Evolutionary conservation across 2,888 invertebrate genomes (phyloP), one percentile per base, ranked within the genome.

Genomic region (Harpalus rubripes): DNA sequence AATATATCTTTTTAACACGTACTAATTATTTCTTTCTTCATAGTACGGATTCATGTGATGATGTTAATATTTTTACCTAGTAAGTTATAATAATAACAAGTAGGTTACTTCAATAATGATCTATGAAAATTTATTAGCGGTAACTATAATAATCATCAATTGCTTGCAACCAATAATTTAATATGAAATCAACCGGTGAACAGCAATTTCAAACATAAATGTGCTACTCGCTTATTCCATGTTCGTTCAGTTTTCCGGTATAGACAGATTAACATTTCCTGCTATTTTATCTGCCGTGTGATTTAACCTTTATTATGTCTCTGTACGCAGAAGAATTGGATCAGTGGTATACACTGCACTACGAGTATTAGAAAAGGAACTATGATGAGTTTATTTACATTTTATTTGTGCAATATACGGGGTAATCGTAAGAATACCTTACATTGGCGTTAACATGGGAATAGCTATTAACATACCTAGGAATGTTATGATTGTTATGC

Each of bases 51-150:
- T 32, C 68, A 32, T 15, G 39, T 26, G 39, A 68, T 68, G 32
- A 68, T 68, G 32, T 68, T 39, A 68, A 39, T 68, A 39, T 39
- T 39, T 68, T 12, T 12, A 39, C 26, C 63, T 26, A 63, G 59
- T 18, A 63, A 63, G 32, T 68, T 65, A 41, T 41, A 68, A 74
- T 72, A 72, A 41, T 74, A 74, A 5, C 6, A 74, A 74, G 72
- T 74, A 74, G 72, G 72, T 74, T 74, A 74, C 18, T 74, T 44
- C 44, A 74, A 74, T 74, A 74, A 74, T 74, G 72, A 44, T 44
- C 18, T 74, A 68, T 68, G 72, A 74, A 41, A 74, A 74, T 74
- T 74, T 74, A 74, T 74, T 74, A 44, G 72, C 18, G 15, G 18
- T 74, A 74, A 68, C 44, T 41, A 74, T 18, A 74, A 74, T 41